Evolutionary conservation across 2,113 vertebrate species (phyloP).

Genomic region (Astatoreochromis straeleni): DNA sequence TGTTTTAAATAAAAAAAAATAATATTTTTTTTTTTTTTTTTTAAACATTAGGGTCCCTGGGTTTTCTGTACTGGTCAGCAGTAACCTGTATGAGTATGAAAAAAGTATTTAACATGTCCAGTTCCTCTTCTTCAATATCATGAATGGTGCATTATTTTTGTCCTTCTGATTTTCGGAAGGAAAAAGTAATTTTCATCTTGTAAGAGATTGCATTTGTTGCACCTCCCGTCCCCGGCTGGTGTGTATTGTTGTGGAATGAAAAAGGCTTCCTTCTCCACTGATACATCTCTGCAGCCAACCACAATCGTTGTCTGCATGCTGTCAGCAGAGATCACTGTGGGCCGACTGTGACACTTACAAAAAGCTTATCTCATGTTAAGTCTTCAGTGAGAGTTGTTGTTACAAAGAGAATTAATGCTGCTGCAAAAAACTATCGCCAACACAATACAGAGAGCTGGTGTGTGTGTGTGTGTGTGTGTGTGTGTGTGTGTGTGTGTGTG

Average conservation of each 20-base stretch:
- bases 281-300: conserved; percentile 63
- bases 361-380: conserved; percentile 35
- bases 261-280: conserved; percentile 48
- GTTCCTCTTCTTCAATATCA: conserved; percentile 34
- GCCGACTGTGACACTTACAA: conserved; percentile 52
- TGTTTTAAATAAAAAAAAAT: conserved; percentile 81
- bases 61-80: conserved; percentile 89
- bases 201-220: conserved; percentile 56
- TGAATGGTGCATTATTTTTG: conserved; percentile 66
- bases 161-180: conserved; percentile 61
- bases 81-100: conserved; percentile 41
- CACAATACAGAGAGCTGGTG: neutral
- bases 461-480: rapidly evolving
- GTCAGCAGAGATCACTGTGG: conserved; percentile 56
- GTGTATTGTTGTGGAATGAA: conserved; percentile 52
- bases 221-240: conserved; percentile 21
- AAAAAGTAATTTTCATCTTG: conserved; percentile 73
- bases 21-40: conserved; percentile 69
- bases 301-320: conserved; percentile 44
- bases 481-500: rapidly evolving
- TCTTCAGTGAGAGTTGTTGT: neutral
- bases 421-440: neutral
- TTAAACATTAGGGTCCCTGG: conserved; percentile 84
- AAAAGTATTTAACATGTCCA: conserved; percentile 41
- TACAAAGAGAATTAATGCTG: neutral